phyloP scores from a whole-genome alignment of 1,140 invertebrate genomes.

The Orius insidiosus region DNA sequence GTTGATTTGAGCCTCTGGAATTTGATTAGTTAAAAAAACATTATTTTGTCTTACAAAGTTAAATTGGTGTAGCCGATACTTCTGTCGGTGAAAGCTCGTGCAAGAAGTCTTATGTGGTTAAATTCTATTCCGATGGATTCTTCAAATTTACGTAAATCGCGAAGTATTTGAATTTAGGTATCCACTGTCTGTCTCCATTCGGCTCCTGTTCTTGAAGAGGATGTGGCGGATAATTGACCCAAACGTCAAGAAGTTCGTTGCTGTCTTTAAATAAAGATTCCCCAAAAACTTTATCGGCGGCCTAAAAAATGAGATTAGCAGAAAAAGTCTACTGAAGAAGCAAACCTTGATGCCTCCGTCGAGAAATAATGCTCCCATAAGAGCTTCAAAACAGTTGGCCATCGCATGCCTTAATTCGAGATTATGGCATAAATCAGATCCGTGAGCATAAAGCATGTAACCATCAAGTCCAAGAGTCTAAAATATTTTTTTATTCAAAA shows the following conservation, averaged over 20 bases:
- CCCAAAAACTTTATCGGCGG: slow-evolving; percentile 66
- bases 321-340: slow-evolving; percentile 10
- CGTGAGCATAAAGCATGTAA: slow-evolving; percentile 95
- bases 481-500: slow-evolving; percentile 12
- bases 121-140: slow-evolving; percentile 82
- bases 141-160: slow-evolving; percentile 84
- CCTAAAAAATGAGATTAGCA: slow-evolving; percentile 25
- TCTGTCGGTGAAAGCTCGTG: slow-evolving; percentile 88
- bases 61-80: slow-evolving; percentile 92
- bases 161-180: slow-evolving; percentile 61
- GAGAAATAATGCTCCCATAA: slow-evolving; percentile 90
- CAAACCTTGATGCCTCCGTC: slow-evolving; percentile 75
- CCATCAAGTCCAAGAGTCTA: slow-evolving; percentile 76
- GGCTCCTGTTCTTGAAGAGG: slow-evolving; percentile 89
- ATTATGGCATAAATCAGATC: slow-evolving; percentile 92
- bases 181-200: slow-evolving; percentile 81
- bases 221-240: slow-evolving; percentile 75
- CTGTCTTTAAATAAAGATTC: slow-evolving; percentile 62
- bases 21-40: too few relatives aligned
- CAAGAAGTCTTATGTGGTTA: slow-evolving; percentile 83
- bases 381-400: slow-evolving; percentile 98
- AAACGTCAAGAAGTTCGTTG: slow-evolving; percentile 47
- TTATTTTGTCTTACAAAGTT: too few relatives aligned
- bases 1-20: slow-evolving; percentile 97
- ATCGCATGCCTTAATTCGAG: slow-evolving; percentile 88